These are phyloP conservation scores for Hyperoplus lanceolatus DNA, from an alignment of 2,797 vertebrate species.

Conservation along the genomic window DNA sequence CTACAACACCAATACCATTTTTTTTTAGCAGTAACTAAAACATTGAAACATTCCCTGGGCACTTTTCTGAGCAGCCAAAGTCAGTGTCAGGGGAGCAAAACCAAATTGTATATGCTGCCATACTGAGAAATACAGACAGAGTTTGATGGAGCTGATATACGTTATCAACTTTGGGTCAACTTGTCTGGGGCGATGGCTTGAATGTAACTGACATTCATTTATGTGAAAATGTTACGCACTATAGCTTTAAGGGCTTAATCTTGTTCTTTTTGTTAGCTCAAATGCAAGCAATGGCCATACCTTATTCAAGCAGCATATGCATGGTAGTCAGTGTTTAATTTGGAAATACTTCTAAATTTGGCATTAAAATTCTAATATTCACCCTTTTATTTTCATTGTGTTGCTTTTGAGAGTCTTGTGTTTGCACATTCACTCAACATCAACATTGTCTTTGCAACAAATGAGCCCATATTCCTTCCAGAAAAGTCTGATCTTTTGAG, in stretches of 20 bases:
- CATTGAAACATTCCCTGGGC: too few relatives aligned
- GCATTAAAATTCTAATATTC: background rate
- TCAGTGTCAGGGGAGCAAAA: too few relatives aligned
- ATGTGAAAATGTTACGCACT: too few relatives aligned
- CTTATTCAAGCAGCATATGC: background rate
- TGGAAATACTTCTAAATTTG: background rate
- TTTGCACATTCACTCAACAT: background rate
- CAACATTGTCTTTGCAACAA: background rate
- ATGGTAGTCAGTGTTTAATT: background rate
- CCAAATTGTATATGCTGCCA: too few relatives aligned
- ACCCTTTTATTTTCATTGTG: background rate
- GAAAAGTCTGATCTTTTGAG: background rate
- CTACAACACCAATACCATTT: background rate
- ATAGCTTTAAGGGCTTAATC: too few relatives aligned
- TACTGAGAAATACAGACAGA: too few relatives aligned
- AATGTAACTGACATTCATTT: too few relatives aligned
- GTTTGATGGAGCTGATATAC: too few relatives aligned
- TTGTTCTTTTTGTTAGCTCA: background rate
- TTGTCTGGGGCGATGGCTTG: too few relatives aligned
- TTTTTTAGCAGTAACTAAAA: too few relatives aligned
- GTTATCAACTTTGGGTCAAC: too few relatives aligned
- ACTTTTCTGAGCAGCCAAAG: too few relatives aligned
- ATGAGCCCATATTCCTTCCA: background rate
- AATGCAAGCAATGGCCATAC: background rate
- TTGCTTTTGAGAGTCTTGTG: background rate